Percentiles rank a stretch among this genome's conserved stretches.
phyloP scores from a whole-genome alignment of 2,888 invertebrate species.

The Terebella lapidaria region DNA sequence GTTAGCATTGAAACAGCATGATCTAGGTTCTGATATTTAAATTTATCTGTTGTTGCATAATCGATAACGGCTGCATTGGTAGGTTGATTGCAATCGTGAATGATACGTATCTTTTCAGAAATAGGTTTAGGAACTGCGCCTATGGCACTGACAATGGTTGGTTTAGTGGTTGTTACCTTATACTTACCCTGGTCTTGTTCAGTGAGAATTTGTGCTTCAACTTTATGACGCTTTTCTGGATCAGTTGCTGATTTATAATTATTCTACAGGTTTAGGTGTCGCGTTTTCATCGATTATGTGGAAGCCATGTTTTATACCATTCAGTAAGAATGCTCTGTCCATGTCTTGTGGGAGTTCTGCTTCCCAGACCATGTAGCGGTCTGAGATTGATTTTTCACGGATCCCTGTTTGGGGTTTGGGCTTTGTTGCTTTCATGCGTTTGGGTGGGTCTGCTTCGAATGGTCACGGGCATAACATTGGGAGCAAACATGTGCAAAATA shows the following conservation, averaged over 20 bases:
- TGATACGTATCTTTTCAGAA: background rate
- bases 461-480: background rate
- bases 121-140: background rate
- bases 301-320: background rate
- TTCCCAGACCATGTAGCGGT: background rate
- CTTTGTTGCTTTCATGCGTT: background rate
- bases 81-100: constrained; percentile 6
- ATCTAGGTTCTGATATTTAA: background rate
- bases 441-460: background rate
- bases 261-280: background rate
- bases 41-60: too few species aligned
- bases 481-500: background rate
- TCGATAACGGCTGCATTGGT: background rate
- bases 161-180: background rate
- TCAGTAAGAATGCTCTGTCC: constrained; percentile 1
- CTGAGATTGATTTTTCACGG: background rate
- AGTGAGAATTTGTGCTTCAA: background rate
- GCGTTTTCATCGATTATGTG: background rate
- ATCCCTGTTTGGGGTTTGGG: background rate
- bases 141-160: background rate
- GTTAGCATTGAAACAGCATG: background rate
- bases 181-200: background rate
- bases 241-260: constrained; percentile 1
- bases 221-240: background rate
- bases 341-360: background rate